Evolutionary conservation across 2,113 vertebrate genomes (phyloP).

Genomic region (Ahaetulla prasina): DNA sequence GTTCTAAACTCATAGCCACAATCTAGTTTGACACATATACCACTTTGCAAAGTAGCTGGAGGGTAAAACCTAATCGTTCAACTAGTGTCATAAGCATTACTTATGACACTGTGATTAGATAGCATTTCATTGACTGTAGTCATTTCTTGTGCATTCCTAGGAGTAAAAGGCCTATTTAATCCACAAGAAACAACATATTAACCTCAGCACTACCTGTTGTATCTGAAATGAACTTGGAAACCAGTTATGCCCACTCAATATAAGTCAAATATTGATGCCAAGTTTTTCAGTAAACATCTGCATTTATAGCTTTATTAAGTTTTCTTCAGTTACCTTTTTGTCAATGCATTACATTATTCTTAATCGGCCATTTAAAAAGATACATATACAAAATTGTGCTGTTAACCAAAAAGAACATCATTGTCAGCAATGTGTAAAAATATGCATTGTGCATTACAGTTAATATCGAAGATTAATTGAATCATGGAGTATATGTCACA

Average conservation of each 20-base stretch:
- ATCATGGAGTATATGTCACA: background rate
- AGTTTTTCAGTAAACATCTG: background rate
- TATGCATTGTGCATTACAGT: background rate
- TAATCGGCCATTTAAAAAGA: background rate
- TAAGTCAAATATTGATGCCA: background rate
- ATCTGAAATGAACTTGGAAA: background rate
- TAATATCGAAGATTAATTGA: background rate
- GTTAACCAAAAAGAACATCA: background rate
- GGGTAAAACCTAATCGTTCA: background rate
- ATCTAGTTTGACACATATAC: background rate
- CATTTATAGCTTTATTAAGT: background rate
- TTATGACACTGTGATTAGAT: background rate
- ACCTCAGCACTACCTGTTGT: background rate
- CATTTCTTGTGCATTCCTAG: background rate
- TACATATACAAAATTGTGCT: background rate
- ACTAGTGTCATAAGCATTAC: background rate
- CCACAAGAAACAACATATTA: background rate
- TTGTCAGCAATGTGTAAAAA: background rate
- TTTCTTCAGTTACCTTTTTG: background rate
- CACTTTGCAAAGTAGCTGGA: background rate
- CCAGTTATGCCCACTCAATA: background rate
- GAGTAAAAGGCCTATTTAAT: background rate
- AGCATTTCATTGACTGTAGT: background rate
- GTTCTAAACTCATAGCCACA: background rate
- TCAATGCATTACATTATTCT: background rate